Conservation (phyloP, 2,113 vertebrate species). For the Nothobranchius kuhntae region DNA sequence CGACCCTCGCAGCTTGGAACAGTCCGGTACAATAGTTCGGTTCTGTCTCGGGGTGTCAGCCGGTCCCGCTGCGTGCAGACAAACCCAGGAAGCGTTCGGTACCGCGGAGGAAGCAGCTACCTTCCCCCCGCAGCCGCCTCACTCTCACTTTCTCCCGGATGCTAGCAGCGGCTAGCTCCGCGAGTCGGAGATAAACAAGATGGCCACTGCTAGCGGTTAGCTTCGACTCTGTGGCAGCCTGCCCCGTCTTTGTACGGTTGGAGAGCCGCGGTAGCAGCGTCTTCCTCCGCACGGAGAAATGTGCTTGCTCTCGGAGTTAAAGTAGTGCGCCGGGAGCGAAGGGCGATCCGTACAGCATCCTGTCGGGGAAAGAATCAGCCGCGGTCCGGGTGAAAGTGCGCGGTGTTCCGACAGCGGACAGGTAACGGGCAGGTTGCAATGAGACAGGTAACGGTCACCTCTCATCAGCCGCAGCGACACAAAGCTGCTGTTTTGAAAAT, state of each 20-base stretch:
- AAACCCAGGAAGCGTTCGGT: constrained; percentile 3
- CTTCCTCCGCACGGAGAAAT: background rate
- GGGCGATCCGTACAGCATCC: background rate
- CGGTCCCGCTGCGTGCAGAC: constrained; percentile 34
- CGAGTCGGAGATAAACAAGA: constrained; percentile 74
- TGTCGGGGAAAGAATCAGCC: no score
- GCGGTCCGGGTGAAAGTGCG: no score
- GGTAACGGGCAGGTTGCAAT: constrained; percentile 12
- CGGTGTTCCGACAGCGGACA: background rate
- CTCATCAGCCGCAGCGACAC: no score
- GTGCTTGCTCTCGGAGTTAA: background rate
- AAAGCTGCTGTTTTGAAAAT: no score
- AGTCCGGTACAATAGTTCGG: background rate
- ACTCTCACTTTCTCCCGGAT: constrained; percentile 51
- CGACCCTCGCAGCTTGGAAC: constrained; percentile 20
- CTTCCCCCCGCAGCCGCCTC: constrained; percentile 43
- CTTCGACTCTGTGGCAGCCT: constrained; percentile 64
- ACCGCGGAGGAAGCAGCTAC: constrained; percentile 32
- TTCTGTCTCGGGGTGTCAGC: constrained; percentile 47
- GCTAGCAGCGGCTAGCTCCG: constrained; percentile 44
- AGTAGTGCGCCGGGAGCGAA: background rate
- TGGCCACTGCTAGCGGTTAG: constrained; percentile 77
- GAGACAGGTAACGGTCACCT: constrained; percentile 30
- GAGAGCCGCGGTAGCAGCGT: constrained; percentile 9
- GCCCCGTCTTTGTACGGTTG: constrained; percentile 71